phyloP scores from a whole-genome alignment of 2,797 vertebrate species.

The Eulemur albifrons region DNA sequence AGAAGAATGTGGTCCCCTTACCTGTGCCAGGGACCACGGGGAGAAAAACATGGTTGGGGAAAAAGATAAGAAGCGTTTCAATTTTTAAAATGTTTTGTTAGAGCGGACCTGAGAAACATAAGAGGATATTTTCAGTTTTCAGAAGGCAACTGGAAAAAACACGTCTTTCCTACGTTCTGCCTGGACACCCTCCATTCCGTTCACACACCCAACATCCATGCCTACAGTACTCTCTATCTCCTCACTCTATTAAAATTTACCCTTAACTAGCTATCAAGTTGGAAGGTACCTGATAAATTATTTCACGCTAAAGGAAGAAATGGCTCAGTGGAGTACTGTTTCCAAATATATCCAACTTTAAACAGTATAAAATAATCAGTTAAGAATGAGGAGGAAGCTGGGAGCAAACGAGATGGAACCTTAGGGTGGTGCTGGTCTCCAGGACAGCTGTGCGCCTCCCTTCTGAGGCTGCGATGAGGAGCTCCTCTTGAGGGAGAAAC shows the following conservation, averaged over 20 bases:
- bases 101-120: neutral
- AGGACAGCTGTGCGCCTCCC: neutral
- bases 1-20: neutral
- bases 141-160: neutral
- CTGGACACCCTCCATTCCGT: accelerated
- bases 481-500: neutral
- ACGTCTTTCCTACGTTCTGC: neutral
- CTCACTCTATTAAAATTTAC: neutral
- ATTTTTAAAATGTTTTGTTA: neutral
- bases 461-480: neutral
- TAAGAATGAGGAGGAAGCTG: neutral
- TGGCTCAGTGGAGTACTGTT: neutral
- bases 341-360: neutral
- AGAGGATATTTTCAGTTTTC: neutral
- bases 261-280: neutral
- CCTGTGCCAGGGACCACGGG: neutral
- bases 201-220: too few species aligned
- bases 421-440: neutral
- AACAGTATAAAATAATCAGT: neutral
- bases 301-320: neutral
- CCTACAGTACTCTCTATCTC: neutral
- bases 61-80: neutral
- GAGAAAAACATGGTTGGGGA: neutral
- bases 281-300: neutral
- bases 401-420: neutral